A percentile compares a stretch with the other conserved stretches of the same genome.
Evolutionary conservation across 1,140 invertebrate genomes (phyloP).

Genomic region (Contarinia nasturtii): DNA sequence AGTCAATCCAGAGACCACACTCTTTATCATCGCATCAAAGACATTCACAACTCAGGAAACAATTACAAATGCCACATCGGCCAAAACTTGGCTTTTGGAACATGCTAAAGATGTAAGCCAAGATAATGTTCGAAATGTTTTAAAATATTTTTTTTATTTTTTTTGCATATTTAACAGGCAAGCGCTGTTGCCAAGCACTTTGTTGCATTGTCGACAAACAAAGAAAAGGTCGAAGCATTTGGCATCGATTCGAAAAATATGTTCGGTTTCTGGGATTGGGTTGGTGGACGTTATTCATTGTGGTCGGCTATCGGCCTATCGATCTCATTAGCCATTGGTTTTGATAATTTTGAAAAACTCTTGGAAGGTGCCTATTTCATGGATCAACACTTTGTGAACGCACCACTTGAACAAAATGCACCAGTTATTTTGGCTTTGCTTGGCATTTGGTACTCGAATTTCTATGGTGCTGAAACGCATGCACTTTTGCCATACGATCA

Average conservation of each 20-base stretch:
- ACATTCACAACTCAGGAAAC: constrained; percentile 99
- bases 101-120: constrained; percentile 65
- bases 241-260: constrained; percentile 95
- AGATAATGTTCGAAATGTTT: too few relatives aligned
- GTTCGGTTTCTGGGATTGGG: constrained; percentile 99
- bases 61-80: constrained; percentile 95
- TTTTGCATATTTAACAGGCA: constrained; percentile 31
- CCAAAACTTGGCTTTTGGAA: constrained; percentile 86
- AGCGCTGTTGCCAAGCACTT: constrained; percentile 88
- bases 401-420: constrained; percentile 86
- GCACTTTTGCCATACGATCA: constrained; percentile 95
- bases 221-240: constrained; percentile 81
- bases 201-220: constrained; percentile 93
- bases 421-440: constrained; percentile 87
- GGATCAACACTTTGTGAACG: constrained; percentile 81
- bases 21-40: constrained; percentile 98
- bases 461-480: constrained; percentile 88
- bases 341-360: constrained; percentile 88
- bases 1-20: constrained; percentile 77
- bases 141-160: constrained; percentile 3
- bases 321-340: constrained; percentile 84
- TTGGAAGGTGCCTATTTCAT: constrained; percentile 80
- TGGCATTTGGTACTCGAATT: constrained; percentile 94
- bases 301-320: constrained; percentile 98
- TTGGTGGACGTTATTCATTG: constrained; percentile 91